A percentile compares a stretch with the other conserved stretches of the same genome.
phyloP scores from a whole-genome alignment of 2,888 invertebrate genomes.

The Agrotis ipsilon region DNA sequence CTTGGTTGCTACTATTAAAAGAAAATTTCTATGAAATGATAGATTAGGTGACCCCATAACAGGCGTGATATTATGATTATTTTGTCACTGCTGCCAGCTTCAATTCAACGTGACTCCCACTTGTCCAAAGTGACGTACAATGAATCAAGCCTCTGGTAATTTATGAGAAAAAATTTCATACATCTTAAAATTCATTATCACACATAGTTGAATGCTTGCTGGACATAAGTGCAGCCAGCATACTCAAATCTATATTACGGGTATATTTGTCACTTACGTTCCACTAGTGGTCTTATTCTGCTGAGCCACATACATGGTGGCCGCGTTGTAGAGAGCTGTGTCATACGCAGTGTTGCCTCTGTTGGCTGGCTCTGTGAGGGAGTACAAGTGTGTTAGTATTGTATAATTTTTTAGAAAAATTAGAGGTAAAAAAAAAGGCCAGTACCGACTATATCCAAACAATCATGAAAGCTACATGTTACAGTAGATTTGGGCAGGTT shows the following conservation, averaged over 20 bases:
- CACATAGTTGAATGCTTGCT: neutral
- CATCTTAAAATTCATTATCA: neutral
- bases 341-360: conserved; percentile 97
- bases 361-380: conserved; percentile 88
- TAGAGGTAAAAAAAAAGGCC: neutral
- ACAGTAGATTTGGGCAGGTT: conserved; percentile 7
- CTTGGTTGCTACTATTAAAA: no score
- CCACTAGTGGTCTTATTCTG: conserved; percentile 91
- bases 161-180: neutral
- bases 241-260: no score
- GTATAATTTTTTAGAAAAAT: neutral
- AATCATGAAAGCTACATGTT: neutral
- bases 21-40: no score
- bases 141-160: no score
- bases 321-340: conserved; percentile 98
- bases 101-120: neutral
- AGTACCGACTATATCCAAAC: neutral
- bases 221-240: neutral
- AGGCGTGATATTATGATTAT: neutral
- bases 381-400: conserved; percentile 23
- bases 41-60: no score
- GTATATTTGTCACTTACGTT: conserved; percentile 74
- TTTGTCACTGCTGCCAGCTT: neutral
- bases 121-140: neutral
- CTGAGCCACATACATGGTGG: conserved; percentile 98